These are phyloP conservation scores for Arctopsyche grandis DNA, from an alignment of 1,140 invertebrate species.

Conservation along the genomic window DNA sequence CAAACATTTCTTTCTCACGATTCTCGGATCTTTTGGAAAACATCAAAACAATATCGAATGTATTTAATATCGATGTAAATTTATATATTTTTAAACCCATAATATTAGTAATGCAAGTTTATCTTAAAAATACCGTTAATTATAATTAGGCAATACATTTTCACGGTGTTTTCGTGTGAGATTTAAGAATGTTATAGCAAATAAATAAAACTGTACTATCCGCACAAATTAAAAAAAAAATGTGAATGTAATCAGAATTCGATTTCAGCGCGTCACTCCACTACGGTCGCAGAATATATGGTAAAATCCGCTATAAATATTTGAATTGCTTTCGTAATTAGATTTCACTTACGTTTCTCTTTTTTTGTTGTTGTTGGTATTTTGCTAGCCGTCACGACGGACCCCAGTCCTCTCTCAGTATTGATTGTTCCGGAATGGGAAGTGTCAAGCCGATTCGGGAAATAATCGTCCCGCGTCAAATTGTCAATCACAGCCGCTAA, in stretches of 20 bases:
- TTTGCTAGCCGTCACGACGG: background rate
- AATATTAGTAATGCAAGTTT: too few species aligned
- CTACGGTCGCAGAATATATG: background rate
- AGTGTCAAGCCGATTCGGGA: conserved; percentile 31
- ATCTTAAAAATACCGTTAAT: too few species aligned
- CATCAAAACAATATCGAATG: too few species aligned
- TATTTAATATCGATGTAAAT: too few species aligned
- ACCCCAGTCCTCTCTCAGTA: background rate
- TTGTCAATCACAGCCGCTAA: conserved; percentile 49
- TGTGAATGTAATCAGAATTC: background rate
- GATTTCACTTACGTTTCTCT: background rate
- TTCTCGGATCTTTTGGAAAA: too few species aligned
- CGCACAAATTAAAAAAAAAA: too few species aligned
- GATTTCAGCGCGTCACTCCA: background rate
- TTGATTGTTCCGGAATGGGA: conserved; percentile 19
- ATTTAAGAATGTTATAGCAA: too few species aligned
- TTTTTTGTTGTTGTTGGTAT: background rate
- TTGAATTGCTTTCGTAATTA: background rate
- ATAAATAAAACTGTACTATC: too few species aligned
- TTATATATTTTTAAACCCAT: too few species aligned
- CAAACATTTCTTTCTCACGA: too few species aligned
- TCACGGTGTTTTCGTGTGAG: too few species aligned
- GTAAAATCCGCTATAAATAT: background rate
- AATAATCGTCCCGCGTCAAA: conserved; percentile 40
- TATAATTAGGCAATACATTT: too few species aligned